A percentile compares a stretch with the other conserved stretches of the same genome.
Evolutionary conservation across 2,888 invertebrate genomes (phyloP).

Genomic region (Cyaniris semiargus): DNA sequence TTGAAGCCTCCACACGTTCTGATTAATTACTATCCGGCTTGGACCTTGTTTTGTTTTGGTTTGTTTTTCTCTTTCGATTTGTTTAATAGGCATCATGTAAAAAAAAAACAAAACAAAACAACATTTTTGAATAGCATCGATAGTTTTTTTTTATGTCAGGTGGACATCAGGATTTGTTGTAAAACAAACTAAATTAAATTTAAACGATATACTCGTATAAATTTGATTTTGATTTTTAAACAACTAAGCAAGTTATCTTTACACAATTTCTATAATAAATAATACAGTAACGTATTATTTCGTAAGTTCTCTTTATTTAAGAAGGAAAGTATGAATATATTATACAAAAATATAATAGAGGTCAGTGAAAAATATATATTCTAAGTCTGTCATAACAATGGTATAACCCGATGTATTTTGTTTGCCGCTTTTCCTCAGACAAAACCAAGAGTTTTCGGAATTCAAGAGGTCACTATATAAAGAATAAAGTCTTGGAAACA

Average conservation of each 20-base stretch:
- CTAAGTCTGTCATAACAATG: conserved; percentile 9
- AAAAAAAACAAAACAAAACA: background rate
- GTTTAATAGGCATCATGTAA: conserved; percentile 4
- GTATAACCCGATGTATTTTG: conserved; percentile 10
- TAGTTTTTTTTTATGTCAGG: background rate
- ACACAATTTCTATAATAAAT: no score
- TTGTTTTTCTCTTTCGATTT: conserved; percentile 7
- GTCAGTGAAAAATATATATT: conserved; percentile 18
- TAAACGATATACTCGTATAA: no score
- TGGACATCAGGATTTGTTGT: background rate
- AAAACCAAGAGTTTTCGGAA: conserved; percentile 22
- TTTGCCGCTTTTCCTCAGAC: background rate
- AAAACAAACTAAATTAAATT: background rate
- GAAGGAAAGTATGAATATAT: conserved; percentile 1
- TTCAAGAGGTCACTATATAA: conserved; percentile 23
- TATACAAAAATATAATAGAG: conserved; percentile 17
- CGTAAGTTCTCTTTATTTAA: background rate
- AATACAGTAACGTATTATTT: no score
- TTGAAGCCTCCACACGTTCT: conserved; percentile 12
- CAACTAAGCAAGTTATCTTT: no score
- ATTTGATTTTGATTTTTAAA: no score
- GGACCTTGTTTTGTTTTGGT: conserved; percentile 1
- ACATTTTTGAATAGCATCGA: background rate
- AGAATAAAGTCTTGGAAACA: conserved; percentile 18
- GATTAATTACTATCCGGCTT: conserved; percentile 20